Conservation (phyloP, 1,140 invertebrate species). For the Chrysopa pallens region DNA sequence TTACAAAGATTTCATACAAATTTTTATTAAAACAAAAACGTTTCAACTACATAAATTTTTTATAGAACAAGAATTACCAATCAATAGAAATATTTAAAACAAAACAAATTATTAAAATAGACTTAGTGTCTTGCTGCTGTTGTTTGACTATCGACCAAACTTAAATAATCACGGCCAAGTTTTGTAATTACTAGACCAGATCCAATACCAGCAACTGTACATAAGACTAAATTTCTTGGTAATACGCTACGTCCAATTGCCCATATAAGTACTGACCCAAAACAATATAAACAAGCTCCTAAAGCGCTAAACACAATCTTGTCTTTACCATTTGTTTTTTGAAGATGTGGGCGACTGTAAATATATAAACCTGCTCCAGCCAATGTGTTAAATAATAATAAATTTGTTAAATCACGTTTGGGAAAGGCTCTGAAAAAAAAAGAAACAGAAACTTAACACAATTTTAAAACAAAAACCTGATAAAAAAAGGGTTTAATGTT, state of each 20-base stretch:
- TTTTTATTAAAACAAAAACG: no score
- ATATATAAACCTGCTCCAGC: slow-evolving; percentile 41
- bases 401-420: slow-evolving; percentile 35
- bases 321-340: slow-evolving; percentile 19
- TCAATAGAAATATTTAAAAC: no score
- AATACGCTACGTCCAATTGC: slow-evolving; percentile 45
- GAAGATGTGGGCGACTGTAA: slow-evolving; percentile 38
- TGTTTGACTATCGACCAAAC: slow-evolving; percentile 13
- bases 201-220: slow-evolving; percentile 37
- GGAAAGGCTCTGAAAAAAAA: slow-evolving; percentile 30
- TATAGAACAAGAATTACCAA: no score
- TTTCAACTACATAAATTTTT: no score
- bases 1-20: no score
- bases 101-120: no score
- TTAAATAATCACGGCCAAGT: slow-evolving; percentile 35
- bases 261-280: slow-evolving; percentile 54
- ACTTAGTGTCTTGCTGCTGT: no score
- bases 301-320: slow-evolving; percentile 32
- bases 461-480: not conserved
- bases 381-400: slow-evolving; percentile 32
- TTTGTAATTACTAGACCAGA: slow-evolving; percentile 36
- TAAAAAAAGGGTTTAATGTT: not conserved
- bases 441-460: not conserved
- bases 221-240: slow-evolving; percentile 37
- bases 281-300: slow-evolving; percentile 43